These are phyloP conservation scores for Pituophis catenifer DNA, from an alignment of 2,113 vertebrate species.

Conservation along the genomic window DNA sequence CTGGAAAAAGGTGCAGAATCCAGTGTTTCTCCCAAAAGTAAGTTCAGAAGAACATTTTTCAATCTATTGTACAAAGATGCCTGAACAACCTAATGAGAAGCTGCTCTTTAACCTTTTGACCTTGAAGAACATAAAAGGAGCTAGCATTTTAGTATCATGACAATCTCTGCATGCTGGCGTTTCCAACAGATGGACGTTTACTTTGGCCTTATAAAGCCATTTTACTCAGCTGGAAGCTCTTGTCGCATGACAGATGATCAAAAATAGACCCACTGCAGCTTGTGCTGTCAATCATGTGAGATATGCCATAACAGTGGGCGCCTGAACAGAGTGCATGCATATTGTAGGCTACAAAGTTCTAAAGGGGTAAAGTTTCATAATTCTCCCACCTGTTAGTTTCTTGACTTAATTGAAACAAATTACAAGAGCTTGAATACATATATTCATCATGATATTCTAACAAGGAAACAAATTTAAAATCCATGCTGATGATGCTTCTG, in stretches of 20 bases:
- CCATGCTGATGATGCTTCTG: slow-evolving; percentile 29
- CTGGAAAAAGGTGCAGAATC: slow-evolving; percentile 14
- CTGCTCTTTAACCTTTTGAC: slow-evolving; percentile 51
- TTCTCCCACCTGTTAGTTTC: slow-evolving; percentile 71
- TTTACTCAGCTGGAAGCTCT: slow-evolving; percentile 73
- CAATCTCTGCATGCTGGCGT: slow-evolving; percentile 58
- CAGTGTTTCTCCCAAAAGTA: slow-evolving; percentile 16
- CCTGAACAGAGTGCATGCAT: slow-evolving; percentile 62
- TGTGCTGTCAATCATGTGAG: slow-evolving; percentile 86
- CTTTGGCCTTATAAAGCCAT: slow-evolving; percentile 84
- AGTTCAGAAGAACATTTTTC: slow-evolving; percentile 29
- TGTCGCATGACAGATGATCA: slow-evolving; percentile 87
- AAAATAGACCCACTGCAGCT: slow-evolving; percentile 90
- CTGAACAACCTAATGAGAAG: neutral
- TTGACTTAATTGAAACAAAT: slow-evolving; percentile 63
- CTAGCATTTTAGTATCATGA: slow-evolving; percentile 57
- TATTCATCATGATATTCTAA: slow-evolving; percentile 48
- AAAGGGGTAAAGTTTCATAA: slow-evolving; percentile 67
- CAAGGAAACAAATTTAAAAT: slow-evolving; percentile 49
- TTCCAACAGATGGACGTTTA: slow-evolving; percentile 78
- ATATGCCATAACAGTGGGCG: slow-evolving; percentile 63
- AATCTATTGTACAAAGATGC: slow-evolving; percentile 19
- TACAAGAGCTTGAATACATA: slow-evolving; percentile 52
- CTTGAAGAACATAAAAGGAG: slow-evolving; percentile 46
- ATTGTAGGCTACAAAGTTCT: slow-evolving; percentile 57